Percentiles rank a stretch among this genome's conserved stretches.
These are phyloP conservation scores for Bufo gargarizans DNA, from an alignment of 2,113 vertebrate genomes.

Conservation along the genomic window DNA sequence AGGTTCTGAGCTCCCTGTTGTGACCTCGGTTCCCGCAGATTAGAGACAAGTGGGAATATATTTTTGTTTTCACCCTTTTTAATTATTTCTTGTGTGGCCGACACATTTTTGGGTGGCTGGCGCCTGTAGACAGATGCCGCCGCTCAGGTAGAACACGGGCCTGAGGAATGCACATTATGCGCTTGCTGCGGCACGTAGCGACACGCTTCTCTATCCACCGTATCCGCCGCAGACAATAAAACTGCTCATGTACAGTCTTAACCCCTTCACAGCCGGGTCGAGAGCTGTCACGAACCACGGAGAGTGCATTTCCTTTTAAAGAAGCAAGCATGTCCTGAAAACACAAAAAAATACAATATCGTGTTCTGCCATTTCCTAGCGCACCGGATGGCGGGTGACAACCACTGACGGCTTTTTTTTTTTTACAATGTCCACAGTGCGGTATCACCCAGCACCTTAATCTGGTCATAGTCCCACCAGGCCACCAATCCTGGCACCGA, in stretches of 20 bases:
- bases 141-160: slow-evolving; percentile 11
- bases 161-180: slow-evolving; percentile 28
- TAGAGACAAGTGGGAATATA: not conserved
- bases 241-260: not conserved
- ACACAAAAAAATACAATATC: too few species aligned
- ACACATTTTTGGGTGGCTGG: not conserved
- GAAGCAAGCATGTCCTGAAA: too few species aligned
- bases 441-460: too few species aligned
- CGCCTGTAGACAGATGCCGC: slow-evolving; percentile 20
- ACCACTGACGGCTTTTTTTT: too few species aligned
- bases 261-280: not conserved
- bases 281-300: too few species aligned
- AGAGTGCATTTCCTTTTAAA: too few species aligned
- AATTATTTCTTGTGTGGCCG: not conserved
- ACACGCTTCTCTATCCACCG: slow-evolving; percentile 24
- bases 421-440: too few species aligned
- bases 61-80: not conserved
- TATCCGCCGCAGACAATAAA: not conserved
- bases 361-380: too few species aligned
- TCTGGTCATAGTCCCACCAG: too few species aligned
- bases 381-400: too few species aligned
- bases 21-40: not conserved
- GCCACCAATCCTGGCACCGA: too few species aligned
- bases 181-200: slow-evolving; percentile 5
- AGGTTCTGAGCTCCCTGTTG: not conserved